Evolutionary conservation across 2,888 invertebrate genomes (phyloP).

Genomic region (Dromius quadrimaculatus): DNA sequence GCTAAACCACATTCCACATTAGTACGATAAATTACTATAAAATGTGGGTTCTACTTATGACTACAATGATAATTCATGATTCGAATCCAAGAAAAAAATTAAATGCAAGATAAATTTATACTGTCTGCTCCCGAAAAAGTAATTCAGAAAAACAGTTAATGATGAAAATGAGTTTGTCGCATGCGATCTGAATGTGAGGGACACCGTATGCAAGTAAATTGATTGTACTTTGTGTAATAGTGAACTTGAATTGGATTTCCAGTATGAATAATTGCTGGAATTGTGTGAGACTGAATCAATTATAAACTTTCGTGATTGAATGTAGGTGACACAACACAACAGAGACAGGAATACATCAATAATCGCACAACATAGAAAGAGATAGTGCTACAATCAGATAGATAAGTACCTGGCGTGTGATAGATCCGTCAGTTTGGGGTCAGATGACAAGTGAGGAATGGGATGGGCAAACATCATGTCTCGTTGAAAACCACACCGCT

Average conservation of each 20-base stretch:
- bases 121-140: too few relatives aligned
- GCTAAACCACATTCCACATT: too few relatives aligned
- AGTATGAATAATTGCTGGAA: conserved; percentile 6
- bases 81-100: too few relatives aligned
- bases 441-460: background rate
- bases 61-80: too few relatives aligned
- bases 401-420: conserved; percentile 33
- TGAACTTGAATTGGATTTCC: background rate
- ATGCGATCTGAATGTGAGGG: too few relatives aligned
- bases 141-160: too few relatives aligned
- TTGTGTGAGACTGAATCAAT: conserved; percentile 14
- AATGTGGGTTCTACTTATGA: too few relatives aligned
- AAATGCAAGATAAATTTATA: too few relatives aligned
- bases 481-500: background rate
- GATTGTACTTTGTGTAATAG: too few relatives aligned
- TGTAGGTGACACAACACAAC: background rate
- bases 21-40: too few relatives aligned
- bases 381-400: conserved; percentile 29
- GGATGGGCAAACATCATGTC: background rate
- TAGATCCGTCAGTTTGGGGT: conserved; percentile 23
- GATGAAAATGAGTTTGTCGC: too few relatives aligned
- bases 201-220: background rate
- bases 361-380: conserved; percentile 3
- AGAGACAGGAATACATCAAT: background rate
- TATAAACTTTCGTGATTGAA: background rate